Evolutionary conservation across 2,888 invertebrate species (phyloP).

Genomic region (Balanococcus diminutus): DNA sequence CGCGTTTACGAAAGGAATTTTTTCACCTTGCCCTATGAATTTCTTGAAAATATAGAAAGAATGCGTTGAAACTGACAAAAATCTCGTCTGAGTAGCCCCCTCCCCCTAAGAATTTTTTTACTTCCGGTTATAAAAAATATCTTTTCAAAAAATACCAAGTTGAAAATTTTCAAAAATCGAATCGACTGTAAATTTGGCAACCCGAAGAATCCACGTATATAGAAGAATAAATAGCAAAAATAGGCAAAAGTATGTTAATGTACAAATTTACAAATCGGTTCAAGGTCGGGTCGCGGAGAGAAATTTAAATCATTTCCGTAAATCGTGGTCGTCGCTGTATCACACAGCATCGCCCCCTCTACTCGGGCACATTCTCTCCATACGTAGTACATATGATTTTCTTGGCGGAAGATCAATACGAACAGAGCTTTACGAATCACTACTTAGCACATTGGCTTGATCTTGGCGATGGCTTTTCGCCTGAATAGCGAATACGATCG

Average conservation of each 20-base stretch:
- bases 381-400: background rate
- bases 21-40: background rate
- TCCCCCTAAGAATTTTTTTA: background rate
- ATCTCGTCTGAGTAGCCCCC: too few species aligned
- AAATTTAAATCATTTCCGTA: slow-evolving; percentile 7
- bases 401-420: slow-evolving; percentile 2
- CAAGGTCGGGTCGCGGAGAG: slow-evolving; percentile 21
- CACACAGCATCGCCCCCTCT: background rate
- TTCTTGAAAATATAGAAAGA: too few species aligned
- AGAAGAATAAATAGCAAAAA: background rate
- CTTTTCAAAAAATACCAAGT: too few species aligned
- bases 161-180: too few species aligned
- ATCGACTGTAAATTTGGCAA: background rate
- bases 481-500: background rate
- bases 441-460: background rate
- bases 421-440: background rate
- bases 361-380: background rate
- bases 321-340: background rate
- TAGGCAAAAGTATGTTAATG: background rate
- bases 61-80: too few species aligned
- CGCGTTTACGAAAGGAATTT: background rate
- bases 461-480: background rate
- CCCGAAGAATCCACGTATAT: background rate
- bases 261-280: slow-evolving; percentile 4
- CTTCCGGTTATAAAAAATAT: background rate